Conservation (phyloP, 92 coral and sea anemone genomes). For the Hydrozoanthus gracilis region DNA sequence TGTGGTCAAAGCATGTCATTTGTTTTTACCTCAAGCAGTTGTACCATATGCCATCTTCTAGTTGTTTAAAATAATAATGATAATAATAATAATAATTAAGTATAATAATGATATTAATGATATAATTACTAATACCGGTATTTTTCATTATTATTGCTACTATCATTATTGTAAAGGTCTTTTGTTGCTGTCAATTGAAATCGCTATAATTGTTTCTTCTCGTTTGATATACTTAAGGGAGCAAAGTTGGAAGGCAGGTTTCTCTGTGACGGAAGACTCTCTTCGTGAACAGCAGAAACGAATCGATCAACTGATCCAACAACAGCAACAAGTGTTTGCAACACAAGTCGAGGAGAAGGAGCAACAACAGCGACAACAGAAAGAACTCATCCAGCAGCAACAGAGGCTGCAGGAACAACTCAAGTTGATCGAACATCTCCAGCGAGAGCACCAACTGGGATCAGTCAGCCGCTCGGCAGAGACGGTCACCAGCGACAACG, state of each 20-base stretch:
- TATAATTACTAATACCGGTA: no score
- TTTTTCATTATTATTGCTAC: no score
- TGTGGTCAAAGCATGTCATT: no score
- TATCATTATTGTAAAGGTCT: background rate
- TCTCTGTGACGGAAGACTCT: slow-evolving; percentile 56
- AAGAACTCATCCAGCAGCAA: slow-evolving; percentile 71
- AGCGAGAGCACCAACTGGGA: slow-evolving; percentile 55
- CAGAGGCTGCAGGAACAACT: slow-evolving; percentile 74
- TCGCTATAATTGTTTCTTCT: no score
- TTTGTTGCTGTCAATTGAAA: background rate
- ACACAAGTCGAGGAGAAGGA: slow-evolving; percentile 77
- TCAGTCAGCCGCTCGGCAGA: slow-evolving; percentile 41
- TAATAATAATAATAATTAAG: no score
- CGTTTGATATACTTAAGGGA: background rate
- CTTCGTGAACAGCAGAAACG: slow-evolving; percentile 78
- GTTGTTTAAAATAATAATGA: no score
- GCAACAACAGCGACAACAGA: slow-evolving; percentile 76
- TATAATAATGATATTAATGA: no score
- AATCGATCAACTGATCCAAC: slow-evolving; percentile 72
- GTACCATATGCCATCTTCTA: no score
- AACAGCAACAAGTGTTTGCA: slow-evolving; percentile 72
- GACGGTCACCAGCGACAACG: slow-evolving; percentile 50
- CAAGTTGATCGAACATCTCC: slow-evolving; percentile 70
- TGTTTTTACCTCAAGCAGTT: no score
- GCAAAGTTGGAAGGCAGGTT: slow-evolving; percentile 47